phyloP scores from a whole-genome alignment of 1,140 invertebrate species.

The Phthorimaea operculella region DNA sequence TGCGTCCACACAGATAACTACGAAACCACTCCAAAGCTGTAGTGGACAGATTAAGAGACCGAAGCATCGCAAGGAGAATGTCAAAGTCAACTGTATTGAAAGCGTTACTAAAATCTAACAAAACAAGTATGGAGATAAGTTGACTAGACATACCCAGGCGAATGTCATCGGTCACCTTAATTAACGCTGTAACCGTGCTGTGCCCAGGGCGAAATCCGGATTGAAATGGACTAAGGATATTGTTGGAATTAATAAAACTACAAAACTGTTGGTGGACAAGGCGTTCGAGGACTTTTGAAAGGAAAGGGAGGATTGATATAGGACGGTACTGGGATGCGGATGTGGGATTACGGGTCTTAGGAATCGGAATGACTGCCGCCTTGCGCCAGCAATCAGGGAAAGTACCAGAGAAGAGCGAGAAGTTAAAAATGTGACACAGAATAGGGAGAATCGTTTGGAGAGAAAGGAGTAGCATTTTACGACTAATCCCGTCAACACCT shows the following conservation, averaged over 20 bases:
- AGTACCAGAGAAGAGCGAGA: slow-evolving; percentile 9
- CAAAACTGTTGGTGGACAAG: slow-evolving; percentile 14
- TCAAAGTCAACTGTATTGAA: slow-evolving; percentile 2
- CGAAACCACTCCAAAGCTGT: not conserved
- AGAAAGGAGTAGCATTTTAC: not conserved
- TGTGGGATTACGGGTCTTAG: slow-evolving; percentile 12
- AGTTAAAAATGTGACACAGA: slow-evolving; percentile 17
- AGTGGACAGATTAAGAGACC: not conserved
- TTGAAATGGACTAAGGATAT: slow-evolving; percentile 15
- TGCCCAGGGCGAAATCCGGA: slow-evolving; percentile 20
- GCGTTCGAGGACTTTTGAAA: slow-evolving; percentile 19
- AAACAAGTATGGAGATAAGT: slow-evolving; percentile 9
- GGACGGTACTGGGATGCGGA: slow-evolving; percentile 15
- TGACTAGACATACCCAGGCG: slow-evolving; percentile 4
- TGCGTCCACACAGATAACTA: not conserved
- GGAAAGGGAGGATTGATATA: slow-evolving; percentile 22
- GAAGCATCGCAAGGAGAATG: not conserved
- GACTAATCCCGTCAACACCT: not conserved
- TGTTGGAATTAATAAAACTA: slow-evolving; percentile 12
- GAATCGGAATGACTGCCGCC: slow-evolving; percentile 15
- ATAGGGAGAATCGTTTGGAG: slow-evolving; percentile 6
- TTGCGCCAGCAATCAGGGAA: slow-evolving; percentile 17
- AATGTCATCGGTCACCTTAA: slow-evolving; percentile 16
- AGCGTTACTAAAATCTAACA: slow-evolving; percentile 14
- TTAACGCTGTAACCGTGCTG: slow-evolving; percentile 4